Evolutionary conservation across 2,888 invertebrate genomes (phyloP), one percentile per base, ranked within the genome.

Genomic region (Oscheius sp.): DNA sequence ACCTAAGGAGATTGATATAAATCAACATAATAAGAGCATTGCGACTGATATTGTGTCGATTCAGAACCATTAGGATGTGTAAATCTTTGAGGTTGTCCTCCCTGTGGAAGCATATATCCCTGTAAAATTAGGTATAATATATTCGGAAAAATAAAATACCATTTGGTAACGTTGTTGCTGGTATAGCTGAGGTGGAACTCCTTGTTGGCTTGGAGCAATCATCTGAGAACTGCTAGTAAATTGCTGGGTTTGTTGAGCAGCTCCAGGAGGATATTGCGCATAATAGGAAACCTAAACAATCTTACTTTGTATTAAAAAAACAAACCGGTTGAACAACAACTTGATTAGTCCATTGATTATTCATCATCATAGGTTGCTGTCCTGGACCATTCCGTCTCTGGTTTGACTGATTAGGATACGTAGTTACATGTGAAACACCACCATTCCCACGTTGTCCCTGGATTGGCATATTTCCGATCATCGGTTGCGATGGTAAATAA

Each of bases 41-140:
- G n/a, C n/a, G n/a, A n/a, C 20, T 41, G 59, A 20, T 20, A 41
- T 17, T 59, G 59, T 41, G 44, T 26, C n/a, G n/a, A n/a, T n/a
- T n/a, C n/a, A 22, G 38, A 44, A 9, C 44, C 41, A 5, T 59
- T 28, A 20, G 59, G 41, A 41, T 59, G 45, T 26, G 8, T 17
- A 24, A 41, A 61, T 2, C 49, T 38, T 1, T 14, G 44, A 24
- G 33, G 49, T 12, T 51, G 51, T 14, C 36, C 64, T 50, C 38
- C 38, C n/a, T 44, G 67, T 14, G 57, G 67, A 9, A 38, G 17
- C 57, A 67, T 49, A 26, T 66, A 66, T 4, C 66, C 54, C 66
- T 66, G 41, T 14, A 50, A 30, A 47, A 28, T 28, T 4, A 49
- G n/a, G 44, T 26, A 1, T 28, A 8, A n/a, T n/a, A n/a, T n/a